Base-by-base conservation (phyloP, 2,113 vertebrate genomes). In the Ammodytes dubius region DNA sequence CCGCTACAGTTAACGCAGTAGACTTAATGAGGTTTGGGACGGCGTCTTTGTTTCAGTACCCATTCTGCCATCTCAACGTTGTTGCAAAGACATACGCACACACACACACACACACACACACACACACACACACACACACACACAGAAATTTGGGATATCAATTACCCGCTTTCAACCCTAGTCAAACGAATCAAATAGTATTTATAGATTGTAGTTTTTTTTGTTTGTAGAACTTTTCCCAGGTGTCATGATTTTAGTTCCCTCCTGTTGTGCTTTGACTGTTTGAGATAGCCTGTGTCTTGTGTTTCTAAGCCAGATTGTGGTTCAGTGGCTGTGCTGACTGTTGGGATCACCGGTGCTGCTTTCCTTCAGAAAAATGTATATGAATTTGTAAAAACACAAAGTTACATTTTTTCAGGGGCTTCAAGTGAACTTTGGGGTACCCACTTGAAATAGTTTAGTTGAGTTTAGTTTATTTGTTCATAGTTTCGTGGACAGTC, bases 301-400 rank as follows among this genome's bases (percentile, higher is more conserved):
- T 17, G 3, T 39, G 49, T 56, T 54, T 74, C 58, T 27, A 27
- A 7, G 42, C 27, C 35, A 47, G 39, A 39, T 19, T 66, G 19
- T 39, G 47, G 9, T 37, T 43, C 11, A 27, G 0, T 70, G 61
- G 50, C 52, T 57, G 6, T 8, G 35, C 57, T 77, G 27, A 53
- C 12, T 67, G 40, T 39, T 52, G 49, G 35, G 27, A 42, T 53
- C 54, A 67, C 49, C 7, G n/a, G 27, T 59, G 46, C 27, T 50
- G 49, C 49, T 27, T 74, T 77, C 42, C n/a, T 39, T 75, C 27
- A 14, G 12, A 65, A 13, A 60, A 47, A 59, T 53, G 61, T 45
- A 27, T 27, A 27, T 56, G 1, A 60, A 56, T 37, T 47, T 17
- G 7, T 45, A 5, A 54, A 43, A 57, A 50, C 1, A 0, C 42